Conservation (phyloP, 2,113 vertebrate species). For the Hiodon alosoides region DNA sequence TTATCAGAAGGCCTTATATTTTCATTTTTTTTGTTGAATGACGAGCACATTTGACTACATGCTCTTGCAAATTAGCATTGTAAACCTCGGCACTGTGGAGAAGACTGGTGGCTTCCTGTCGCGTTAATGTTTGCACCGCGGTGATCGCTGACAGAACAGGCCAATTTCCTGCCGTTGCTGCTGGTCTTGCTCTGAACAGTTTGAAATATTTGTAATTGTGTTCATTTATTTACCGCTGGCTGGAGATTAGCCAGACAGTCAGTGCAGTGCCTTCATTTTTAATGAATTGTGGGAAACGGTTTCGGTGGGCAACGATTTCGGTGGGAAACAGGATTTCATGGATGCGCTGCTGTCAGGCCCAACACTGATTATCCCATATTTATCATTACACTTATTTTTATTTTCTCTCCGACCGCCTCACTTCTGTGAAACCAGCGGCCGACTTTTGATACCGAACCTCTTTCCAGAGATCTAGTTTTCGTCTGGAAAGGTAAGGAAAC, state of each 20-base stretch:
- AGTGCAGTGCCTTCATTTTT: conserved; percentile 39
- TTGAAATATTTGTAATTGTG: conserved; percentile 39
- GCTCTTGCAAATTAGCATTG: not conserved
- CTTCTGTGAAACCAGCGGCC: conserved; percentile 28
- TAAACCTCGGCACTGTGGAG: not conserved
- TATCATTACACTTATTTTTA: conserved; percentile 60
- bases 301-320: conserved; percentile 42
- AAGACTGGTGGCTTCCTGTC: not conserved
- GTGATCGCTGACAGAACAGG: not conserved
- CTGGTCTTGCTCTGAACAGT: not conserved
- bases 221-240: conserved; percentile 35
- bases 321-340: conserved; percentile 12
- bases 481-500: conserved; percentile 31
- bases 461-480: conserved; percentile 44
- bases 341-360: conserved; percentile 48
- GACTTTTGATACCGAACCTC: conserved; percentile 54
- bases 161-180: not conserved
- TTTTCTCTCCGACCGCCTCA: conserved; percentile 30
- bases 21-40: not conserved
- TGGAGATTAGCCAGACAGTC: conserved; percentile 46
- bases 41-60: not conserved
- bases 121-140: not conserved
- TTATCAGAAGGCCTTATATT: not conserved
- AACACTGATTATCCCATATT: conserved; percentile 52
- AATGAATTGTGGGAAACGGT: conserved; percentile 34